Base-by-base conservation (phyloP, 1,140 invertebrate species). In the Conus ventricosus region DNA sequence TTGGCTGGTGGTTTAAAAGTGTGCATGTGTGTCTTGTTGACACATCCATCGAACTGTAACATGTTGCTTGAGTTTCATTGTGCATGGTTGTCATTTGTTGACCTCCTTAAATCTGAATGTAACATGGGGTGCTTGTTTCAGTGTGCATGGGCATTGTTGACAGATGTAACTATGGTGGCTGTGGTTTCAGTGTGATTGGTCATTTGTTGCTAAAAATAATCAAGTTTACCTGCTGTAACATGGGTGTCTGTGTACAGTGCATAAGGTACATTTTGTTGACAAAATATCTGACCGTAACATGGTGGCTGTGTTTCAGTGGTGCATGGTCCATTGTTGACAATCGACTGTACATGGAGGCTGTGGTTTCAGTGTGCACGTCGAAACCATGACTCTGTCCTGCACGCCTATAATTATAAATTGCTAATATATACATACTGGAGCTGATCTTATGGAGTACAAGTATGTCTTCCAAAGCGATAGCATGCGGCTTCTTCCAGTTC, bases 401-500 rank as follows among this genome's bases (percentile, higher is more conserved):
- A 17, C 96, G 99, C 90, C n/a, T n/a, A n/a, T n/a, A n/a, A n/a
- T n/a, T n/a, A n/a, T n/a, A n/a, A n/a, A n/a, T n/a, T n/a, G n/a
- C n/a, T n/a, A n/a, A n/a, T n/a, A n/a, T n/a, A n/a, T 99, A 97
- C 95, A 98, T 99, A 93, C 96, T 99, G 90, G 99, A 99, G 95
- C 97, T 97, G 92, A 98, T 2, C 95, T 99, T 76, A 97, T 99
- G 97, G 98, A 99, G 91, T 99, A 99, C 95, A 95, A 96, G 5
- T 97, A 98, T 84, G 96, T 98, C 90, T 95, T 95, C 17, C 96
- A 96, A 25, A 97, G 97, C 23, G 99, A 99, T 94, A 99, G 57
- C 57, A 97, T 97, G 95, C 99, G 95, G 98, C 98, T 54, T 97
- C 97, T 51, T 97, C 98, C 57, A n/a, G 96, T 97, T 71, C 96